Evolutionary conservation across 2,888 invertebrate species (phyloP), one percentile per base, ranked within the genome.

Genomic region (Calephelis perditalis): DNA sequence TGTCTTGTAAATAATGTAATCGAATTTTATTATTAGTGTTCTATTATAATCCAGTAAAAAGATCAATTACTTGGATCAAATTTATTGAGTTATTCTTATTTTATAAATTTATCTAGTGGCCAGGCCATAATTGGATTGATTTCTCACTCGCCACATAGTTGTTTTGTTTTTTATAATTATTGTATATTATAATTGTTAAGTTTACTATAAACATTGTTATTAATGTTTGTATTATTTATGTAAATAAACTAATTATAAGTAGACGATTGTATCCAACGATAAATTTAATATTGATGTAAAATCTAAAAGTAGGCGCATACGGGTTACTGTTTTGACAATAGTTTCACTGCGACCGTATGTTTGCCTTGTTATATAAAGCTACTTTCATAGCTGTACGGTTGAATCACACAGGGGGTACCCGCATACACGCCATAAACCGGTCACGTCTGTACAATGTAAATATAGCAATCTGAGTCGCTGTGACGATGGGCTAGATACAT

Each of bases 171-270:
- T 74, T 84, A 83, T 68, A 69, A 79, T 78, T 71, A 74, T 72
- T 86, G 81, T 84, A 85, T 78, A 82, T 80, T 82, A 73, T 71
- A 59, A 59, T 73, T 88, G 89, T 90, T 90, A 88, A 86, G 88
- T 88, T 88, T 88, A 78, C 69, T 77, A 72, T 75, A 68, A 76
- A 81, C 81, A 84, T 86, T 83, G 87, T 89, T 90, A 71, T 73
- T 40, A 74, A 83, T 82, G 81, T 88, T 84, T 87, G 84, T 88
- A 88, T 84, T 87, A 86, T 86, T 84, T 82, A 78, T 89, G 88
- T 89, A 88, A 78, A 89, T 88, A 89, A 71, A 68, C 65, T 69
- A 72, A 72, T 73, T 75, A 55, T 82, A 84, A 81, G 79, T 86
- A 71, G 70, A 75, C 66, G 79, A 82, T 80, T 81, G 75, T 80